Evolutionary conservation across 2,113 vertebrate species (phyloP).

Genomic region (Alces alces): DNA sequence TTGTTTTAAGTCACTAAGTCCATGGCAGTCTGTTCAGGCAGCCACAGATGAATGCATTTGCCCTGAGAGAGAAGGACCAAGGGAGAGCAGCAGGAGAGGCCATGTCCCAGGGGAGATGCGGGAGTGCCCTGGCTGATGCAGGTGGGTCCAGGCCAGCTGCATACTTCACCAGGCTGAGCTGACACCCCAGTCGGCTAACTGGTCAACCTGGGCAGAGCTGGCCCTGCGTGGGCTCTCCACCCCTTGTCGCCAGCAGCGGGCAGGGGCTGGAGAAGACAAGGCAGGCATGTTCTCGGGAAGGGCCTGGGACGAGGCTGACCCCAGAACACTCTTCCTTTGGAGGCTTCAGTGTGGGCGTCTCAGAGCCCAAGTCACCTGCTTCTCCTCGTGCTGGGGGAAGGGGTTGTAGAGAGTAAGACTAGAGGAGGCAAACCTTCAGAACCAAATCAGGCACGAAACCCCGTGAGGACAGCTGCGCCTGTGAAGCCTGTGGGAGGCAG

Average conservation of each 20-base stretch:
- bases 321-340: not conserved
- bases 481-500: fast-evolving
- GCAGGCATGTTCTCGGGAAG: fast-evolving
- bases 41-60: not conserved
- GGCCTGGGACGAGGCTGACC: not conserved
- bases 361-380: not conserved
- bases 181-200: not conserved
- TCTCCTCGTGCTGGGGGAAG: not conserved
- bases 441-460: not conserved
- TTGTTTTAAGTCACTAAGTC: not conserved
- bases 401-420: not conserved
- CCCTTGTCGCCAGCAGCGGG: fast-evolving
- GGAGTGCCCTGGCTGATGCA: not conserved
- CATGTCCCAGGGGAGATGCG: fast-evolving
- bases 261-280: fast-evolving
- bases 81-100: not conserved
- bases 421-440: not conserved
- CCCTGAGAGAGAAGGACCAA: not conserved
- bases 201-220: fast-evolving
- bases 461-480: too few relatives aligned
- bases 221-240: not conserved
- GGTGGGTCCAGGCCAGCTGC: not conserved
- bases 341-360: not conserved
- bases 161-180: not conserved
- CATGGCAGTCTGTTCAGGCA: too few relatives aligned